Conservation (phyloP, 2,888 invertebrate genomes). For the Neoitamus cyanurus region DNA sequence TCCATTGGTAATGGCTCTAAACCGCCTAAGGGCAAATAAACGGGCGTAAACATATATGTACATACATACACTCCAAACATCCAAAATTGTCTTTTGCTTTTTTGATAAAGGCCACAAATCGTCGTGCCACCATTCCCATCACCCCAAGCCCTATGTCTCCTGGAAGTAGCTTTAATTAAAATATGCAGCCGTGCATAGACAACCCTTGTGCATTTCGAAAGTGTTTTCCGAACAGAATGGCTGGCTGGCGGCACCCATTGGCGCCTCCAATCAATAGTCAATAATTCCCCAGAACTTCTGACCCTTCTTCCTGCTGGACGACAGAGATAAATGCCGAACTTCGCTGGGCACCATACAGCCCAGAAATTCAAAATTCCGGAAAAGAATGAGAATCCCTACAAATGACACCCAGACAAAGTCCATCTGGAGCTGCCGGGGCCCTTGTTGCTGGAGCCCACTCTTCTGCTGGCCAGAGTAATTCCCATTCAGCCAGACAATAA, state of each 20-base stretch:
- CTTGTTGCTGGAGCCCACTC: background rate
- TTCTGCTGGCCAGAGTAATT: background rate
- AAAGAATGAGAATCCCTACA: background rate
- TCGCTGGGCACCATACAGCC: background rate
- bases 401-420: slow-evolving; percentile 21
- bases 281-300: background rate
- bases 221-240: background rate
- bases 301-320: background rate
- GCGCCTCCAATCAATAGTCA: background rate
- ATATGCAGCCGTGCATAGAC: background rate
- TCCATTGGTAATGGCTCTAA: no score
- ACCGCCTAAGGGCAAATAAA: no score
- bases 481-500: background rate
- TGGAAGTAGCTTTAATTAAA: background rate
- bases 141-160: background rate
- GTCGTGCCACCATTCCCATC: no score
- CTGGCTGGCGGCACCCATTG: background rate
- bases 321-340: background rate
- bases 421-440: background rate
- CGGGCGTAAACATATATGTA: no score
- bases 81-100: no score
- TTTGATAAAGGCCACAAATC: no score
- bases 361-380: background rate
- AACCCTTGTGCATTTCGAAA: background rate
- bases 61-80: no score